Conservation (phyloP, 2,797 vertebrate species). For the Manis crassicaudata region DNA sequence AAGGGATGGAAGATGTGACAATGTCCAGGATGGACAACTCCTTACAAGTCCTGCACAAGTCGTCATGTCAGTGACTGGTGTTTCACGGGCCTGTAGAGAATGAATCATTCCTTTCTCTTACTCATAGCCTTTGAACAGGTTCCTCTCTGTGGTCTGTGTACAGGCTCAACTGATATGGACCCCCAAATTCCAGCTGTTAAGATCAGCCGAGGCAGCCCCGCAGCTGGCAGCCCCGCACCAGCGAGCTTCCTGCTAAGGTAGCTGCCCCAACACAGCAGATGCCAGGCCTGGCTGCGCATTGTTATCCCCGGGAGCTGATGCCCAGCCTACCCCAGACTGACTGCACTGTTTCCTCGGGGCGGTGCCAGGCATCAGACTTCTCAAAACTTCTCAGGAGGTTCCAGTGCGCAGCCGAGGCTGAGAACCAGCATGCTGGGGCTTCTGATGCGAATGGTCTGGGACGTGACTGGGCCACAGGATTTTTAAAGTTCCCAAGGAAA, state of each 20-base stretch:
- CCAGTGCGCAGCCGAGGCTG: background rate
- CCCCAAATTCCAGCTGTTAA: background rate
- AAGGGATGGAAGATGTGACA: background rate
- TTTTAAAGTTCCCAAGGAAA: background rate
- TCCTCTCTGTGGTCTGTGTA: background rate
- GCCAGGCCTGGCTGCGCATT: background rate
- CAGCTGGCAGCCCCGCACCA: background rate
- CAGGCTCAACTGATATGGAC: background rate
- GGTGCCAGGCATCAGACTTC: too few species aligned
- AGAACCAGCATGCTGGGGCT: background rate
- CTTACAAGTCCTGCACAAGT: background rate
- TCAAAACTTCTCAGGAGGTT: background rate
- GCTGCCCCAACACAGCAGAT: fast-evolving
- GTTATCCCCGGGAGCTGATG: background rate
- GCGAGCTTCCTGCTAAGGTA: background rate
- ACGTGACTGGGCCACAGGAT: background rate
- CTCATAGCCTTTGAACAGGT: background rate
- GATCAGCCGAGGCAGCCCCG: background rate
- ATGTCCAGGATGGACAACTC: background rate
- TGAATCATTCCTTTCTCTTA: background rate
- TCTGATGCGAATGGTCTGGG: background rate
- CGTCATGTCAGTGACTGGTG: too few species aligned
- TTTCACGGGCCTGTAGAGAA: background rate
- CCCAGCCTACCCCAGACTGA: background rate
- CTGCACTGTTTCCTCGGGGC: background rate